Conservation (phyloP, 2,113 vertebrate genomes). For the Burhinus oedicnemus region DNA sequence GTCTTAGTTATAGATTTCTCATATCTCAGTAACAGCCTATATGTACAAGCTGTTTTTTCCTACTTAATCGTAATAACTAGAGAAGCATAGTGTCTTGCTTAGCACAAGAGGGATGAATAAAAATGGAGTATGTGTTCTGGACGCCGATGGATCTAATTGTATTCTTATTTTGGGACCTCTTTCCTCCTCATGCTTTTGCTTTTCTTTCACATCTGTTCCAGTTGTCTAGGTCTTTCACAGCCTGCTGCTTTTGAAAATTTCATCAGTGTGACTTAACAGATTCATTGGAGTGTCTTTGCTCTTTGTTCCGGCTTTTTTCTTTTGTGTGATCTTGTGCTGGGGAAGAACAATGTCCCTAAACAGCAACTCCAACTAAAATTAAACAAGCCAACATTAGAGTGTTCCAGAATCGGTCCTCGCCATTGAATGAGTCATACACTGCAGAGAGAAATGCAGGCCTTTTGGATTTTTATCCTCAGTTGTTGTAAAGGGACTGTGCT, state of each 20-base stretch:
- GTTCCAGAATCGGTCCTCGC: neutral
- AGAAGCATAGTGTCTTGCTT: neutral
- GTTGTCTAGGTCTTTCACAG: neutral
- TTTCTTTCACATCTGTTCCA: neutral
- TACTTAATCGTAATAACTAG: neutral
- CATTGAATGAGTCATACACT: constrained; percentile 56
- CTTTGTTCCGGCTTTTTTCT: neutral
- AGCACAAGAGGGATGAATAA: neutral
- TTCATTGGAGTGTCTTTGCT: neutral
- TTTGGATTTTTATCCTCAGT: neutral
- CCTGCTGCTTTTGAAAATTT: neutral
- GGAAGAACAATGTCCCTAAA: constrained; percentile 9
- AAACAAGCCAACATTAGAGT: constrained; percentile 1
- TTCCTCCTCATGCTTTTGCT: neutral
- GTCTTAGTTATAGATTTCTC: neutral
- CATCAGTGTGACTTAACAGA: neutral
- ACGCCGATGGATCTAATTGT: neutral
- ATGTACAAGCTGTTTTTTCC: neutral
- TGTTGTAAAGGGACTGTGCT: neutral
- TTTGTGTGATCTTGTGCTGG: neutral
- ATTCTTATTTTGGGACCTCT: neutral
- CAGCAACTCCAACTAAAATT: constrained; percentile 29
- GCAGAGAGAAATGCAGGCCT: neutral
- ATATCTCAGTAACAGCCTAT: neutral
- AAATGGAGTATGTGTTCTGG: neutral